These are phyloP conservation scores for Acanthurus tractus DNA, from an alignment of 2,797 vertebrate genomes.

Conservation along the genomic window DNA sequence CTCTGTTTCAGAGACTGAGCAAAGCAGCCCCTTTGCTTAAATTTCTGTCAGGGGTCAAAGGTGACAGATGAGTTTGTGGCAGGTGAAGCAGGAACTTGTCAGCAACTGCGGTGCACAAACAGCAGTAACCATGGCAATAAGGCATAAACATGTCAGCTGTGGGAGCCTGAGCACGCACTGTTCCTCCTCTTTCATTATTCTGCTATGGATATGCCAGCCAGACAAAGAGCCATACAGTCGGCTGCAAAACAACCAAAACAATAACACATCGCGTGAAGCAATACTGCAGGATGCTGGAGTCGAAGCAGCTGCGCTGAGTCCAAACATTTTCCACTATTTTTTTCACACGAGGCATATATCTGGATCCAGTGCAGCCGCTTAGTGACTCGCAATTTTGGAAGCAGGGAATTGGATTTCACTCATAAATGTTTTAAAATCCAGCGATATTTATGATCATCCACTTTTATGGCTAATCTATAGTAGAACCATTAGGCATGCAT, in stretches of 20 bases:
- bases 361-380: slow-evolving; percentile 22
- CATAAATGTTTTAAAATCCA: slow-evolving; percentile 83
- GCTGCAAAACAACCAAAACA: slow-evolving; percentile 54
- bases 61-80: slow-evolving; percentile 59
- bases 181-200: slow-evolving; percentile 52
- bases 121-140: slow-evolving; percentile 60
- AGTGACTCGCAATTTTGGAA: slow-evolving; percentile 60
- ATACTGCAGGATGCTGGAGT: slow-evolving; percentile 32
- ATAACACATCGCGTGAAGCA: slow-evolving; percentile 45
- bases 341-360: slow-evolving; percentile 45
- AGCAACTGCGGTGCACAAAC: slow-evolving; percentile 34
- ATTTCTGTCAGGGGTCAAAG: slow-evolving; percentile 62
- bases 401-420: slow-evolving; percentile 76
- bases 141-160: slow-evolving; percentile 55
- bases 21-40: slow-evolving; percentile 4
- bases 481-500: slow-evolving; percentile 84
- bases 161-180: slow-evolving; percentile 38
- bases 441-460: slow-evolving; percentile 80
- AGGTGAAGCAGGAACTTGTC: slow-evolving; percentile 57
- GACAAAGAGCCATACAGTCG: slow-evolving; percentile 21
- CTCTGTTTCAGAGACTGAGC: slow-evolving; percentile 32
- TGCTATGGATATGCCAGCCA: slow-evolving; percentile 41
- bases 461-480: slow-evolving; percentile 83
- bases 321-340: slow-evolving; percentile 54
- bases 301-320: slow-evolving; percentile 53